Evolutionary conservation across 2,888 invertebrate species (phyloP).

Genomic region (Sphecodes monilicornis): DNA sequence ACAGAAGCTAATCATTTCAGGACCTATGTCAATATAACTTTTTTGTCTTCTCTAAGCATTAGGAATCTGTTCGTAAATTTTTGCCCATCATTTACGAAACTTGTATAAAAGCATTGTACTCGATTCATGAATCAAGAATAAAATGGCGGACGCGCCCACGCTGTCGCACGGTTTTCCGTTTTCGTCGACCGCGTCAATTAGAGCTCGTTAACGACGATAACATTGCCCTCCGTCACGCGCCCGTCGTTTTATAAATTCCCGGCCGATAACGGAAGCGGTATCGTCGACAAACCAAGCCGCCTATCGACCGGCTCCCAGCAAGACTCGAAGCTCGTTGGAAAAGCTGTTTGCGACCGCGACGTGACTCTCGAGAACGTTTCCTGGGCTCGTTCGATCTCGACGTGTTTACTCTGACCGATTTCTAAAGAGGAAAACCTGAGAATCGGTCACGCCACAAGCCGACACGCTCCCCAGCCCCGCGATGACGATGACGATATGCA

Average conservation of each 20-base stretch:
- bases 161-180: not conserved
- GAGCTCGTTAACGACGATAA: slow-evolving; percentile 3
- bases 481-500: slow-evolving; percentile 52
- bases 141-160: not conserved
- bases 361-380: not conserved
- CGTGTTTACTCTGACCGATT: slow-evolving; percentile 13
- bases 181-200: slow-evolving; percentile 1
- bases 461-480: slow-evolving; percentile 33
- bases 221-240: not conserved
- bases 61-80: no score
- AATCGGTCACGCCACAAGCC: slow-evolving; percentile 26
- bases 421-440: not conserved
- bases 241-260: not conserved
- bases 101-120: not conserved
- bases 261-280: slow-evolving; percentile 16
- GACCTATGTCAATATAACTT: no score
- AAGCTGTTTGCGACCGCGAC: slow-evolving; percentile 12
- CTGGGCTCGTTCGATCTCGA: not conserved
- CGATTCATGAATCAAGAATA: not conserved
- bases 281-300: not conserved
- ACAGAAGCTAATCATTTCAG: no score
- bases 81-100: no score
- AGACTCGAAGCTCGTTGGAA: not conserved
- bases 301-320: not conserved
- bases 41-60: no score